These are phyloP conservation scores for Dendrolimus pini DNA, from an alignment of 2,888 invertebrate genomes.

Conservation along the genomic window DNA sequence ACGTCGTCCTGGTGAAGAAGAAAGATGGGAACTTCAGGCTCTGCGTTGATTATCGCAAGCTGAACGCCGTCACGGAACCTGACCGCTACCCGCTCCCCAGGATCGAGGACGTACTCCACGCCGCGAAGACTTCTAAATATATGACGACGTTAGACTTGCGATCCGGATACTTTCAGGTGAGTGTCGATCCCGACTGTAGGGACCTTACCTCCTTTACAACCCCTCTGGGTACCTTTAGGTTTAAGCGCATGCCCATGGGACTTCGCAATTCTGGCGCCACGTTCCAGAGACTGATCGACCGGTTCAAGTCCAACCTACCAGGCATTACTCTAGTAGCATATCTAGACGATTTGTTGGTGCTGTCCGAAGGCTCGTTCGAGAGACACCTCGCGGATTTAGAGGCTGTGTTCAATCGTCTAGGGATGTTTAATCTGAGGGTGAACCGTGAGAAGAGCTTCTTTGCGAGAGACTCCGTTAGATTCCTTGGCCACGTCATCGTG, in stretches of 20 bases:
- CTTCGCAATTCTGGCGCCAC: no score
- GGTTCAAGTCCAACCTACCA: no score
- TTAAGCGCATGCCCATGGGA: no score
- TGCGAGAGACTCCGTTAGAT: conserved; percentile 21
- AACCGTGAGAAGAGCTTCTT: conserved; percentile 27
- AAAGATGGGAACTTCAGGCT: conserved; percentile 3
- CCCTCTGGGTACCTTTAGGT: no score
- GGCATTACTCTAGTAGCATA: conserved; percentile 15
- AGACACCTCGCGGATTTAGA: conserved; percentile 23
- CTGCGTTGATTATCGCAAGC: no score
- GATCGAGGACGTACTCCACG: conserved; percentile 3
- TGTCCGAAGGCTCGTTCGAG: conserved; percentile 20
- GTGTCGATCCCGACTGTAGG: no score
- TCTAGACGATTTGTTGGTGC: conserved; percentile 27
- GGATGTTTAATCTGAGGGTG: conserved; percentile 16
- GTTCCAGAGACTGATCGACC: no score
- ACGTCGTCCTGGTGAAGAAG: conserved; percentile 11
- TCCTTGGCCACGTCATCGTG: conserved; percentile 26
- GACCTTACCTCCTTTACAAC: no score
- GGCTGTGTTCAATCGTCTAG: conserved; percentile 18
- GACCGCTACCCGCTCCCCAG: conserved; percentile 2
- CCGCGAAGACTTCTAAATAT: conserved; percentile 7
- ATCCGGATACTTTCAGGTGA: no score
- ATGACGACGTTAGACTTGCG: conserved; percentile 1
- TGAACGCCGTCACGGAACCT: not conserved